phyloP scores from a whole-genome alignment of 2,113 vertebrate genomes.

The Aphelocoma coerulescens region DNA sequence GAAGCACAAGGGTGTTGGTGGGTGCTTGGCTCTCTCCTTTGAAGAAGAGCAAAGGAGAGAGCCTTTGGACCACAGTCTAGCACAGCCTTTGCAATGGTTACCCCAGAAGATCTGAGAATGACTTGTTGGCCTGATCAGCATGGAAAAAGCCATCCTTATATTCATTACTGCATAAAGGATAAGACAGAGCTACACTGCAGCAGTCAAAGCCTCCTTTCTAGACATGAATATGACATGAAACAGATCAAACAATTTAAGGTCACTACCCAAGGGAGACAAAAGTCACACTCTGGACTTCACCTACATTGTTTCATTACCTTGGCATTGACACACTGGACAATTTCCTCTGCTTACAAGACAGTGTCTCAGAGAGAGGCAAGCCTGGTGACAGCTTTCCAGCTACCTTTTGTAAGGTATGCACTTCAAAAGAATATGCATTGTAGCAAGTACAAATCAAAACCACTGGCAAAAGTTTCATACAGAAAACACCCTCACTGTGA shows the following conservation, averaged over 20 bases:
- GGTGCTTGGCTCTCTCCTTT: background rate
- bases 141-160: background rate
- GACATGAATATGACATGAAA: background rate
- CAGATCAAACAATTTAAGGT: background rate
- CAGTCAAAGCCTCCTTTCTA: background rate
- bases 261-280: background rate
- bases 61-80: background rate
- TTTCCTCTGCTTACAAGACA: background rate
- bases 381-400: background rate
- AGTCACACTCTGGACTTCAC: background rate
- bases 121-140: background rate
- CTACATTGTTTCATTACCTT: background rate
- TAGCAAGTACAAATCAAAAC: conserved; percentile 20
- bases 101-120: background rate
- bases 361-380: background rate
- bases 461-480: background rate
- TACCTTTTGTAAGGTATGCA: background rate
- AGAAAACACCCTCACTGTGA: background rate
- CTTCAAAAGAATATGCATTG: background rate
- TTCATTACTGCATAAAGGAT: background rate
- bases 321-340: background rate
- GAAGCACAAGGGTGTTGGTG: background rate
- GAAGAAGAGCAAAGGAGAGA: background rate
- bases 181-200: background rate
- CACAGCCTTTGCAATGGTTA: background rate